Evolutionary conservation across 2,797 vertebrate species (phyloP).

Genomic region (Chelidonichthys spinosus): DNA sequence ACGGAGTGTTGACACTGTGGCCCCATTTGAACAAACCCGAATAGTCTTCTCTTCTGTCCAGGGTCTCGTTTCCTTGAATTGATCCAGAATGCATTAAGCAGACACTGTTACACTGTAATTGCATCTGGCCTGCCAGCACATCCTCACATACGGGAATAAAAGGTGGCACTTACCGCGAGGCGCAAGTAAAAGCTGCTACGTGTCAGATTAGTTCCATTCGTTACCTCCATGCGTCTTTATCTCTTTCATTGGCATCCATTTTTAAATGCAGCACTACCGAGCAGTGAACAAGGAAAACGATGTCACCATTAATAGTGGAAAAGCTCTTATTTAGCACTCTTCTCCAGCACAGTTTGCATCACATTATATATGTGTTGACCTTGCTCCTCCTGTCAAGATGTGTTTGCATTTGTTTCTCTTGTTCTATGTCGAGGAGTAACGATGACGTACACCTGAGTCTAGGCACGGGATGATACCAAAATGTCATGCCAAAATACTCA

Average conservation of each 20-base stretch:
- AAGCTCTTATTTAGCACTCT: not conserved
- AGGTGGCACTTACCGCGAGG: not conserved
- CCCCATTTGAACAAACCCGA: constrained; percentile 25
- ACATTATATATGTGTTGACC: constrained; percentile 11
- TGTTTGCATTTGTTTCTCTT: not conserved
- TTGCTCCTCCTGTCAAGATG: too few relatives aligned
- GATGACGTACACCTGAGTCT: not conserved
- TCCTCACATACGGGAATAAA: constrained; percentile 32
- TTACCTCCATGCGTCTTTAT: not conserved
- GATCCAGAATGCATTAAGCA: constrained; percentile 58
- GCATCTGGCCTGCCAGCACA: constrained; percentile 24
- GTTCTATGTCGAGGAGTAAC: not conserved
- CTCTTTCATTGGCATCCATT: not conserved
- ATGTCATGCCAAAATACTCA: too few relatives aligned
- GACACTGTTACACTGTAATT: constrained; percentile 39
- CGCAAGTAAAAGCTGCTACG: not conserved
- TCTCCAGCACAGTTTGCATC: not conserved
- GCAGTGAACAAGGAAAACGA: not conserved
- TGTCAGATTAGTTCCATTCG: not conserved
- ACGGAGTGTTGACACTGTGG: constrained; percentile 2
- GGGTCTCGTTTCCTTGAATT: constrained; percentile 34
- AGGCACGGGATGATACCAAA: too few relatives aligned
- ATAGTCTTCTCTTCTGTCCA: constrained; percentile 17
- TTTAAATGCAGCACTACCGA: not conserved
- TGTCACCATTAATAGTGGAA: not conserved